A percentile compares a stretch with the other conserved stretches of the same genome.
Conservation (phyloP, 2,113 vertebrate species). For the Poicephalus gulielmi region DNA sequence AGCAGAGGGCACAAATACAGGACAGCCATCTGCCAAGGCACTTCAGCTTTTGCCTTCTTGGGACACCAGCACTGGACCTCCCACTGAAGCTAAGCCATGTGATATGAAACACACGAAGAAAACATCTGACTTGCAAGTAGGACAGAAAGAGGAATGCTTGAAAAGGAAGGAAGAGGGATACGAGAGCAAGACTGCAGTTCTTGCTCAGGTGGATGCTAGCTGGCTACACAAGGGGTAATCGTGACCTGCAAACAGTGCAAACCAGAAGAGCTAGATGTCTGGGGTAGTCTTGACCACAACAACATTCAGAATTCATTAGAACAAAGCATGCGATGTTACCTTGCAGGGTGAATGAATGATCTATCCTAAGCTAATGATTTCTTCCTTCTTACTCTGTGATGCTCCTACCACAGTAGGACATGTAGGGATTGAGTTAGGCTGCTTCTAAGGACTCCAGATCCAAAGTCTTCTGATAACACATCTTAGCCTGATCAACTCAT, state of each 20-base stretch:
- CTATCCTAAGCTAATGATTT: neutral
- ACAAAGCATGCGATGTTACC: neutral
- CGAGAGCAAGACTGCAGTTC: neutral
- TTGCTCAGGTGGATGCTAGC: neutral
- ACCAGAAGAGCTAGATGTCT: neutral
- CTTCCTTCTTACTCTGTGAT: neutral
- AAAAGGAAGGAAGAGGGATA: neutral
- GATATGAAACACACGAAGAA: neutral
- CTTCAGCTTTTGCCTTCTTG: accelerated
- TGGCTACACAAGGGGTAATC: neutral
- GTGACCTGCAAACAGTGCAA: neutral
- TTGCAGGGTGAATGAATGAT: neutral
- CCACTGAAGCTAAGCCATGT: neutral
- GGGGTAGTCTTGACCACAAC: neutral
- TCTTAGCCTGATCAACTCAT: neutral
- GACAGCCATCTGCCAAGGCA: neutral
- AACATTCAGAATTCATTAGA: neutral
- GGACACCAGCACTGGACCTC: neutral
- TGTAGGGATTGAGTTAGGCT: neutral
- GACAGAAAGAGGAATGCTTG: neutral
- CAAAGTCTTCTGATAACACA: neutral
- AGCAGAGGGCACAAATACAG: neutral
- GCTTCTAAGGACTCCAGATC: neutral
- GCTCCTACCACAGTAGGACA: neutral
- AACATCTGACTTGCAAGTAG: neutral